A percentile compares a stretch with the other conserved stretches of the same genome.
These are phyloP conservation scores for Temnothorax longispinosus DNA, from an alignment of 1,140 invertebrate genomes.

Conservation along the genomic window DNA sequence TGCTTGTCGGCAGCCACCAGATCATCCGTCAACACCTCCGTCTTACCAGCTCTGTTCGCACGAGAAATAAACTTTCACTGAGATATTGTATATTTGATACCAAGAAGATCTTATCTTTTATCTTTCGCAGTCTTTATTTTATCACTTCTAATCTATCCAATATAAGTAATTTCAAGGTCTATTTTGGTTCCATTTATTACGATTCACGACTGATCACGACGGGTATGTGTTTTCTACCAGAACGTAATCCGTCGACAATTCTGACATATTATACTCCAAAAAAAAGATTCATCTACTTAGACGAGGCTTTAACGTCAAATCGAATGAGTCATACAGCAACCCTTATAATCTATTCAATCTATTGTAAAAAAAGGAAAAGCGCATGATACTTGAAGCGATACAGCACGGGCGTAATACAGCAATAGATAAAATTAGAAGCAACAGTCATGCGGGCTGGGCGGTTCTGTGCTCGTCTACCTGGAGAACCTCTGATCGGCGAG, in stretches of 20 bases:
- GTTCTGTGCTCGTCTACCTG: conserved; percentile 87
- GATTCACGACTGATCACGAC: neutral
- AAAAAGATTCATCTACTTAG: neutral
- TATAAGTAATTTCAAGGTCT: neutral
- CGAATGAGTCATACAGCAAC: neutral
- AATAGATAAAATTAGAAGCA: neutral
- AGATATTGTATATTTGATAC: neutral
- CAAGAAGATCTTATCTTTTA: conserved; percentile 44
- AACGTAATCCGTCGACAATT: neutral
- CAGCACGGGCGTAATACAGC: neutral
- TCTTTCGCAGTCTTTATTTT: conserved; percentile 12
- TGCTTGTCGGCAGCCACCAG: conserved; percentile 94
- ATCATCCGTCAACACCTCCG: conserved; percentile 94
- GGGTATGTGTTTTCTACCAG: neutral
- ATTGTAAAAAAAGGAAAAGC: neutral
- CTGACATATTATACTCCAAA: neutral
- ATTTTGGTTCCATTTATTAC: neutral
- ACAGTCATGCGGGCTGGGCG: neutral
- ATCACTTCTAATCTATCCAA: conserved; percentile 36
- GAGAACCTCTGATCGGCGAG: conserved; percentile 95
- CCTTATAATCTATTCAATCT: neutral
- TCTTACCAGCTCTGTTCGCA: conserved; percentile 92
- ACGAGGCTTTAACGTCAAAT: neutral
- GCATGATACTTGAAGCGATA: neutral
- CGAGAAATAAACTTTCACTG: conserved; percentile 10